A percentile compares a stretch with the other conserved stretches of the same genome.
phyloP scores from a whole-genome alignment of 2,888 invertebrate species.

The Parnassius smintheus region DNA sequence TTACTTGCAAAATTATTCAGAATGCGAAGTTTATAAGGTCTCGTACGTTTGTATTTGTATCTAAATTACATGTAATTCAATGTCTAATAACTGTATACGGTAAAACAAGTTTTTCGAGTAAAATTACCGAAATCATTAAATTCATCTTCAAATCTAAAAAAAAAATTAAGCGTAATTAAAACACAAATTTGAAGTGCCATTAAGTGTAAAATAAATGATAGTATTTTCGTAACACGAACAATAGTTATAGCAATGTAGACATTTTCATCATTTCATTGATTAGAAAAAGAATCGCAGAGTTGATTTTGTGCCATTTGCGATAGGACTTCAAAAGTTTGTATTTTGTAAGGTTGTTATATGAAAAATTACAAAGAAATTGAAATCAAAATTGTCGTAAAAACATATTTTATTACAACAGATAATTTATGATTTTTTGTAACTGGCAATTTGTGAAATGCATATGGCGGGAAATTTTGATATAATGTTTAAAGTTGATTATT shows the following conservation, averaged over 20 bases:
- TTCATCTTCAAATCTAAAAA: constrained; percentile 19
- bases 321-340: constrained; percentile 22
- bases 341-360: constrained; percentile 35
- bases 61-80: neutral
- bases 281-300: constrained; percentile 23
- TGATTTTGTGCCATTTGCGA: constrained; percentile 36
- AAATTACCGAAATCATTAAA: constrained; percentile 3
- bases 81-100: neutral
- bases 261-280: constrained; percentile 22
- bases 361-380: constrained; percentile 31
- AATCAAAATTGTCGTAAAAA: constrained; percentile 27
- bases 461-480: neutral
- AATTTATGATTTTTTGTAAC: neutral
- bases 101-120: neutral
- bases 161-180: constrained; percentile 28
- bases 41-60: too few species aligned
- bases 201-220: constrained; percentile 55
- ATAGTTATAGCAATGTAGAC: constrained; percentile 46
- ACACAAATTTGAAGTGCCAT: constrained; percentile 69
- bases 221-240: constrained; percentile 70
- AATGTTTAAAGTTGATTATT: neutral
- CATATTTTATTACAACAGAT: constrained; percentile 10
- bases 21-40: too few species aligned
- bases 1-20: too few species aligned
- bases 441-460: constrained; percentile 4